These are phyloP conservation scores for Stenodema calcarata DNA, from an alignment of 2,888 invertebrate species.

Conservation along the genomic window DNA sequence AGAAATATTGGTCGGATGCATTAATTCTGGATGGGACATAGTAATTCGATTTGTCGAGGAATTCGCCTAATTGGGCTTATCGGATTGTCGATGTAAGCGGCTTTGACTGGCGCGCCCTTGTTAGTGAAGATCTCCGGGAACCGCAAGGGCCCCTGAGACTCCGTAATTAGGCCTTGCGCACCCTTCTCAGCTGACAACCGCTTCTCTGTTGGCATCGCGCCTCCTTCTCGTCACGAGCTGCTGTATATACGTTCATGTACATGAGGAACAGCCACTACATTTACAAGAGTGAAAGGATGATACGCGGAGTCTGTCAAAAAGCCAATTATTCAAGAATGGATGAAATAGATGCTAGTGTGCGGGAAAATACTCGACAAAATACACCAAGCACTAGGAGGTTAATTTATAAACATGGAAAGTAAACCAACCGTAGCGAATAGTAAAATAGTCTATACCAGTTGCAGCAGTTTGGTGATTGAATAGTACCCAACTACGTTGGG, in stretches of 20 bases:
- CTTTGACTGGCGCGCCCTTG: constrained; percentile 45
- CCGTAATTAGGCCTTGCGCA: constrained; percentile 18
- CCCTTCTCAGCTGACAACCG: neutral
- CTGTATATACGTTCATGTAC: neutral
- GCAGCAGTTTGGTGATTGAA: no score
- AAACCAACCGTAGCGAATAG: no score
- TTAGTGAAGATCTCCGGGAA: constrained; percentile 38
- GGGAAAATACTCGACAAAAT: no score
- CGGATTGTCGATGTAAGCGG: constrained; percentile 48
- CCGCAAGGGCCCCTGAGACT: constrained; percentile 20
- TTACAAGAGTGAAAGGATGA: no score
- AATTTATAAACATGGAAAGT: no score
- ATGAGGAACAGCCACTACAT: no score
- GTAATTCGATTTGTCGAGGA: constrained; percentile 46
- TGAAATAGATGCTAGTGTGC: no score
- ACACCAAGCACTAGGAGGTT: no score
- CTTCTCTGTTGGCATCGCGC: neutral
- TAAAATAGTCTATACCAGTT: no score
- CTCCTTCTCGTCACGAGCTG: neutral
- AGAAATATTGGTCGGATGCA: neutral
- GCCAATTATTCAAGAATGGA: no score
- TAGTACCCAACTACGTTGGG: no score
- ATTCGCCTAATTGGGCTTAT: constrained; percentile 47
- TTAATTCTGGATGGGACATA: constrained; percentile 20
- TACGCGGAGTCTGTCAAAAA: no score